Conservation (phyloP, 2,113 vertebrate genomes). For the Hipposideros armiger region DNA sequence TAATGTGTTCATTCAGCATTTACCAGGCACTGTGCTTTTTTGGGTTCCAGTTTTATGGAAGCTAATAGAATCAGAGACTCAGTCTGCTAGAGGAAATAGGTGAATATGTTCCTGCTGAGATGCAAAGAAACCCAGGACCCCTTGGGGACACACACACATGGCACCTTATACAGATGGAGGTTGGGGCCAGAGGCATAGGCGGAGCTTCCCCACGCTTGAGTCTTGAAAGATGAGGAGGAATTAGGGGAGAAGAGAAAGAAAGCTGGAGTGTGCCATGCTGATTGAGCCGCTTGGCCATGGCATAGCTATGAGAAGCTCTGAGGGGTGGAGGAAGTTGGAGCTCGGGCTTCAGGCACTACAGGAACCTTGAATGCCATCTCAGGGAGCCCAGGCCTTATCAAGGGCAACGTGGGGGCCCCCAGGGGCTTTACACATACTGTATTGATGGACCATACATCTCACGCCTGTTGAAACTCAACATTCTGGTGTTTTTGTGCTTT, state of each 20-base stretch:
- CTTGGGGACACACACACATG: not conserved
- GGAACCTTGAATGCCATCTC: not conserved
- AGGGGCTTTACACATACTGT: not conserved
- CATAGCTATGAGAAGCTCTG: not conserved
- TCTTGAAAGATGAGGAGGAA: not conserved
- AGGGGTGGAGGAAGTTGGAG: not conserved
- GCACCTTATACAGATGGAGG: not conserved
- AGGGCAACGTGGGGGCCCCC: not conserved
- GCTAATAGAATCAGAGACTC: not conserved
- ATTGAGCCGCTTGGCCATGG: not conserved
- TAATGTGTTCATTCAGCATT: slow-evolving; percentile 4
- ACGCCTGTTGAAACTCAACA: not conserved
- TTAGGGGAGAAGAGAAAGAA: not conserved
- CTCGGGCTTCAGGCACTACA: not conserved
- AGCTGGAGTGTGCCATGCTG: not conserved
- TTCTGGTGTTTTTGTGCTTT: not conserved
- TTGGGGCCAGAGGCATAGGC: not conserved
- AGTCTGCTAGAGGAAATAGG: not conserved
- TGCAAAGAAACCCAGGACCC: not conserved
- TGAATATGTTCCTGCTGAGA: not conserved
- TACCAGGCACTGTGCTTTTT: not conserved
- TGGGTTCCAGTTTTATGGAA: not conserved
- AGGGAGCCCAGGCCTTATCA: not conserved
- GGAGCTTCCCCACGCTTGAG: not conserved
- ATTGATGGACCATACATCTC: not conserved